Conservation (phyloP, 2,888 invertebrate species). For the Brachyopa scutellaris region DNA sequence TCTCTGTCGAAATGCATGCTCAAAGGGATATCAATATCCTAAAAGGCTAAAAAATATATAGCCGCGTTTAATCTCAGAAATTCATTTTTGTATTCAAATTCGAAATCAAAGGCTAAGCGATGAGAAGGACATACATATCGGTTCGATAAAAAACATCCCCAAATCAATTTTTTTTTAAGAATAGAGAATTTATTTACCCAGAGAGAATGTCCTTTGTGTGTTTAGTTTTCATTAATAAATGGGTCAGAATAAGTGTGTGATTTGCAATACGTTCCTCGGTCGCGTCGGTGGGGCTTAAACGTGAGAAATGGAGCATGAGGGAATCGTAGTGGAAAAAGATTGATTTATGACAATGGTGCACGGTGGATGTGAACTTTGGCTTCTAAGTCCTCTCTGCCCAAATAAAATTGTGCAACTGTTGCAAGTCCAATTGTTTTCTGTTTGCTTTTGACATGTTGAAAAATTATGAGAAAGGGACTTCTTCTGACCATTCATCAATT, state of each 20-base stretch:
- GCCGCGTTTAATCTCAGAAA: constrained; percentile 26
- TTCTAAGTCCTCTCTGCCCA: neutral
- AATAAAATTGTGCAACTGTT: constrained; percentile 44
- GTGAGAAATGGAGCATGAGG: constrained; percentile 3
- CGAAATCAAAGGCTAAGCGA: neutral
- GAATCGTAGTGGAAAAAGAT: neutral
- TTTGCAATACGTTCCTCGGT: constrained; percentile 37
- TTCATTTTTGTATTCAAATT: constrained; percentile 33
- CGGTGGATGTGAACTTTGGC: constrained; percentile 12
- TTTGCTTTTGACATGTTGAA: constrained; percentile 37
- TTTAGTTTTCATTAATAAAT: constrained; percentile 58
- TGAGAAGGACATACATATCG: constrained; percentile 7
- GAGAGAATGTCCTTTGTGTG: constrained; percentile 2
- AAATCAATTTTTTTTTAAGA: too few species aligned
- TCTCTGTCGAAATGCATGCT: constrained; percentile 5
- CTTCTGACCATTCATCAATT: constrained; percentile 5
- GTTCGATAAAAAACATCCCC: too few species aligned
- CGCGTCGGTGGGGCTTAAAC: neutral
- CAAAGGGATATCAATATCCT: constrained; percentile 47
- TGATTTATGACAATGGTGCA: constrained; percentile 56
- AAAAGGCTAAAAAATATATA: constrained; percentile 35
- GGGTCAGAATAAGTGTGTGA: constrained; percentile 55
- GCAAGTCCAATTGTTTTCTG: constrained; percentile 49
- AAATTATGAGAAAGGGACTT: constrained; percentile 29
- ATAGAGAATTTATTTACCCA: constrained; percentile 24